These are phyloP conservation scores for Gonatopus flavifemur DNA, from an alignment of 1,140 invertebrate genomes.

Conservation along the genomic window DNA sequence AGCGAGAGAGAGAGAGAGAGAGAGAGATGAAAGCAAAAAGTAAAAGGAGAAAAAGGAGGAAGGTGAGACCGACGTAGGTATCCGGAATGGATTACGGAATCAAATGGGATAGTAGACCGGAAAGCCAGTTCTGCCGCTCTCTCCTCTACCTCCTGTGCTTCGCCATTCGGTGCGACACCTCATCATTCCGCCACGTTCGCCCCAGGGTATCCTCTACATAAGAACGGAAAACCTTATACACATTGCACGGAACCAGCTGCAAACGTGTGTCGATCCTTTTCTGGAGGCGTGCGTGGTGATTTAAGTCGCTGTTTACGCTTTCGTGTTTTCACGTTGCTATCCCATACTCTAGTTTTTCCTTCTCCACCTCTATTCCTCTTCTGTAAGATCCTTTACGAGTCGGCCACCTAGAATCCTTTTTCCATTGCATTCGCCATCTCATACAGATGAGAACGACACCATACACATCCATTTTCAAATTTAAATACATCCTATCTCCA, in stretches of 20 bases:
- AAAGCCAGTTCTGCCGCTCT: constrained; percentile 27
- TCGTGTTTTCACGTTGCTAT: constrained; percentile 19
- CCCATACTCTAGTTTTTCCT: no score
- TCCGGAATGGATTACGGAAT: constrained; percentile 48
- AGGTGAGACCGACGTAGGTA: constrained; percentile 23
- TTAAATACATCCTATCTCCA: no score
- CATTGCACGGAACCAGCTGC: no score
- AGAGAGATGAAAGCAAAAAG: constrained; percentile 5
- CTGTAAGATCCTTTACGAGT: no score
- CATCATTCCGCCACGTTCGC: constrained; percentile 42
- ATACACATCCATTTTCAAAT: no score
- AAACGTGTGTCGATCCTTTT: constrained; percentile 27
- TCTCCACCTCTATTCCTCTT: no score
- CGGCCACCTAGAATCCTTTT: no score
- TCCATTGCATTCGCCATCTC: no score
- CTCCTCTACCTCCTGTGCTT: constrained; percentile 12
- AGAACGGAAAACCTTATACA: no score
- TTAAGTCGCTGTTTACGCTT: constrained; percentile 36
- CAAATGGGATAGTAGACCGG: constrained; percentile 37
- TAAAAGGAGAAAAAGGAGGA: constrained; percentile 1
- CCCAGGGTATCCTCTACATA: constrained; percentile 30
- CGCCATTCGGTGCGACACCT: constrained; percentile 32
- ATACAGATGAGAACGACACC: no score
- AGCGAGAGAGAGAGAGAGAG: constrained; percentile 4
- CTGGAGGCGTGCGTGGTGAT: constrained; percentile 30